Evolutionary conservation across 2,113 vertebrate genomes (phyloP).

Genomic region (Caranx melampygus): DNA sequence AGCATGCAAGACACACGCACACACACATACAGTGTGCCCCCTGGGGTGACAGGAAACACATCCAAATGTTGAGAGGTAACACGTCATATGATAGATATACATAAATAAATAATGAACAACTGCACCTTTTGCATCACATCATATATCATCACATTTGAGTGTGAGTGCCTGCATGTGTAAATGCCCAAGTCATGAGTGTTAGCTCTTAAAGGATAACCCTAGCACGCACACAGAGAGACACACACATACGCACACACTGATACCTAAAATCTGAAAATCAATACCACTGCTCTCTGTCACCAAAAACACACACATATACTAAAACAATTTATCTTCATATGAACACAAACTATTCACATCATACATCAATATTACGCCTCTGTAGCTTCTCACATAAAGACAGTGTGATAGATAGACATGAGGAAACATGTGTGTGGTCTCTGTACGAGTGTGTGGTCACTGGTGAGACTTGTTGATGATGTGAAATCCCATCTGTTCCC

Average conservation of each 20-base stretch:
- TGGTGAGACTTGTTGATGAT: slow-evolving; percentile 26
- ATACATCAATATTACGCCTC: slow-evolving; percentile 18
- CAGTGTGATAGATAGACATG: neutral
- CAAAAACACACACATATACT: slow-evolving; percentile 9
- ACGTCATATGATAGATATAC: slow-evolving; percentile 10
- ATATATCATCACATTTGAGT: neutral
- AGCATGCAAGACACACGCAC: slow-evolving; percentile 33
- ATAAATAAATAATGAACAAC: slow-evolving; percentile 20
- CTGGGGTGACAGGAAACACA: slow-evolving; percentile 31
- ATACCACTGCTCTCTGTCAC: slow-evolving; percentile 8
- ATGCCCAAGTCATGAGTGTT: neutral
- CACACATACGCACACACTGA: neutral
- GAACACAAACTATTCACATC: slow-evolving; percentile 5
- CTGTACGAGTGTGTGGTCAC: slow-evolving; percentile 33
- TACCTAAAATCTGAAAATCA: slow-evolving; percentile 36
- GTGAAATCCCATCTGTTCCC: slow-evolving; percentile 46
- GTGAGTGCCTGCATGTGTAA: neutral
- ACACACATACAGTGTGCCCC: slow-evolving; percentile 11
- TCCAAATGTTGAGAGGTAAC: slow-evolving; percentile 18
- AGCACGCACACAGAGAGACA: neutral
- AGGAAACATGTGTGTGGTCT: slow-evolving; percentile 25
- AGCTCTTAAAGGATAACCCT: neutral
- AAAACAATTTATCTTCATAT: slow-evolving; percentile 36
- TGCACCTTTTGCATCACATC: neutral
- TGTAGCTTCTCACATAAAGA: slow-evolving; percentile 7